These are phyloP conservation scores for Drosophila pallidifrons DNA, from an alignment of 1,140 invertebrate genomes.

Conservation along the genomic window DNA sequence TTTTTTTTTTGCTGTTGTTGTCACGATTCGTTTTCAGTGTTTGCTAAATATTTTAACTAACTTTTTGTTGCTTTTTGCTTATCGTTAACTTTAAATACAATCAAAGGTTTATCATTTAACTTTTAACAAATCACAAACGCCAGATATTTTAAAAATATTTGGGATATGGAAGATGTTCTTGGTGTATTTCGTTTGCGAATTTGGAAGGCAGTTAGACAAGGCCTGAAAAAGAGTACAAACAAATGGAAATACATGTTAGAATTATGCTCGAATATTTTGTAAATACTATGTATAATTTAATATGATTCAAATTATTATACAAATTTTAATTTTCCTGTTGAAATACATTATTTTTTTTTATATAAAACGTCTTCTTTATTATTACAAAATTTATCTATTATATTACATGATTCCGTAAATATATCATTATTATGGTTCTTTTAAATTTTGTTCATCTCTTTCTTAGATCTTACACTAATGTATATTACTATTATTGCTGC, in stretches of 20 bases:
- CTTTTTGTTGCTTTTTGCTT: constrained; percentile 19
- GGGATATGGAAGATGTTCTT: constrained; percentile 82
- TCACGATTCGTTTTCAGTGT: background rate
- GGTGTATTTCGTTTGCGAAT: constrained; percentile 67
- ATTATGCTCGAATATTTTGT: no score
- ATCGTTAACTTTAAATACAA: constrained; percentile 60
- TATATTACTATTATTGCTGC: no score
- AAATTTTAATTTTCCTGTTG: no score
- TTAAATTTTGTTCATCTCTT: no score
- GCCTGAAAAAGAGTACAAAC: constrained; percentile 60
- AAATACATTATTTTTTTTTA: no score
- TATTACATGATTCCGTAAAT: no score
- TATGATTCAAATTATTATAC: no score
- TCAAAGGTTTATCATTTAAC: constrained; percentile 43
- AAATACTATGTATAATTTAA: no score
- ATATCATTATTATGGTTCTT: no score
- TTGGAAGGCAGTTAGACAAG: constrained; percentile 85
- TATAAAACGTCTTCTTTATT: no score
- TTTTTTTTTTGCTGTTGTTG: constrained; percentile 4
- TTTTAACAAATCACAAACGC: constrained; percentile 79
- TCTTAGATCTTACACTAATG: no score
- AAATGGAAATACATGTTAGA: background rate
- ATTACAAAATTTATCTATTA: no score
- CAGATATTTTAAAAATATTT: constrained; percentile 83
- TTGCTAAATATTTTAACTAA: constrained; percentile 61